phyloP scores from a whole-genome alignment of 2,888 invertebrate genomes.

The Eulithis testata region DNA sequence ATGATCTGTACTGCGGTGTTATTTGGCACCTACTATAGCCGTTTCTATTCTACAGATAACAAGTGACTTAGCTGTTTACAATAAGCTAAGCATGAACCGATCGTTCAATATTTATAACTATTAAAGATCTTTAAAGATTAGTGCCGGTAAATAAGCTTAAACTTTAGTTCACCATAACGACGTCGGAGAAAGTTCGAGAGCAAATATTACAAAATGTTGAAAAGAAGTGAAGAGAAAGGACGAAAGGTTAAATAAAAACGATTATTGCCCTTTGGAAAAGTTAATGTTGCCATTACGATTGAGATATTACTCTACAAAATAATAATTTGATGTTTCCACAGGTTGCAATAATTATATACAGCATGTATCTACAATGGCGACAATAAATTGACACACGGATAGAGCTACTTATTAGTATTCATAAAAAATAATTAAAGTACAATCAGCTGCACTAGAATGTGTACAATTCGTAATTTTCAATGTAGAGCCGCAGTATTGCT shows the following conservation, averaged over 20 bases:
- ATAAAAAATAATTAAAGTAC: too few species aligned
- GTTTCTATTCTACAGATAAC: too few species aligned
- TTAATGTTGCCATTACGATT: slow-evolving; percentile 8
- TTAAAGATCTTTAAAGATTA: slow-evolving; percentile 24
- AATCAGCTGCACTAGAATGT: too few species aligned
- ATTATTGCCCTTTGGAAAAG: slow-evolving; percentile 14
- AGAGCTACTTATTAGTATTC: too few species aligned
- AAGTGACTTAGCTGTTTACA: slow-evolving; percentile 12
- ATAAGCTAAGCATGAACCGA: slow-evolving; percentile 5
- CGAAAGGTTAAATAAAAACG: slow-evolving; percentile 25
- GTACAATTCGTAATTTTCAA: too few species aligned
- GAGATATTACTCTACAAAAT: not conserved
- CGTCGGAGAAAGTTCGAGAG: slow-evolving; percentile 26
- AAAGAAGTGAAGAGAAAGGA: slow-evolving; percentile 35
- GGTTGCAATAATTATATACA: too few species aligned
- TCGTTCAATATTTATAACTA: not conserved
- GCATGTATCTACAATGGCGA: too few species aligned
- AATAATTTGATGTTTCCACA: too few species aligned
- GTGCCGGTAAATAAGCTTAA: slow-evolving; percentile 30
- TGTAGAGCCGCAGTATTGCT: too few species aligned
- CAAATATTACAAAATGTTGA: slow-evolving; percentile 29
- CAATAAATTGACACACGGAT: too few species aligned
- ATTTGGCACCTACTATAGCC: too few species aligned
- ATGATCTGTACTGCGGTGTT: too few species aligned
- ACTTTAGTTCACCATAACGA: slow-evolving; percentile 21